Base-by-base conservation (phyloP, 2,797 vertebrate species). In the Brotula barbata region DNA sequence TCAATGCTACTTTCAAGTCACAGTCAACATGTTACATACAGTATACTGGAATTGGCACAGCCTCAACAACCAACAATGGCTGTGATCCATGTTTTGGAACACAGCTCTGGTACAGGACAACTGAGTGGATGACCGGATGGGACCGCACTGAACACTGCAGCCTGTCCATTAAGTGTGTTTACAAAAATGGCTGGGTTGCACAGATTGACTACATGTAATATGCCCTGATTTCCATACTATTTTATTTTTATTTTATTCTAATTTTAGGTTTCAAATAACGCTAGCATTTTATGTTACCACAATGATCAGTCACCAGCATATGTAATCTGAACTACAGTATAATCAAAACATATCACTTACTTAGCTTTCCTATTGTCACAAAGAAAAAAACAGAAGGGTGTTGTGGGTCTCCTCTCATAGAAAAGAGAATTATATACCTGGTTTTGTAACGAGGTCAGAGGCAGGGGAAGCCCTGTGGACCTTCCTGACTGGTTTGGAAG, bases 401-500 rank as follows among this genome's bases (percentile, higher is more conserved):
- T 25, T 11, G 17, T 15, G 17, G 20, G 15, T 55, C 48, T 41
- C 8, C 36, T 43, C 22, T 44, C 33, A 73, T 39, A 75, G 68
- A 49, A 68, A 78, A 75, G 28, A 62, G 49, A 57, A 77, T 73
- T 65, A 25, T 60, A 45, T 86, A 97, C 96, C 94, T 94, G 91
- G 86, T 89, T 91, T 97, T 66, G 89, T 73, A 58, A 94, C 91
- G 17, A 88, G 84, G 75, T 90, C 93, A 75, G 92, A 82, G 22
- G 85, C 74, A 6, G 83, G 86, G 15, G 85, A 47, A 60, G 91
- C 81, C 83, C 92, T 94, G 65, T 96, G 94, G 62, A 96, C 89
- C 87, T 97, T 99, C 77, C 95, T 87, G 37, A 94, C 89, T 50
- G 94, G 89, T 80, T 88, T 93, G 21, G 84, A 33, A 20, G 75